Conservation (phyloP, 1,140 invertebrate species). For the Drosophila yakuba region DNA sequence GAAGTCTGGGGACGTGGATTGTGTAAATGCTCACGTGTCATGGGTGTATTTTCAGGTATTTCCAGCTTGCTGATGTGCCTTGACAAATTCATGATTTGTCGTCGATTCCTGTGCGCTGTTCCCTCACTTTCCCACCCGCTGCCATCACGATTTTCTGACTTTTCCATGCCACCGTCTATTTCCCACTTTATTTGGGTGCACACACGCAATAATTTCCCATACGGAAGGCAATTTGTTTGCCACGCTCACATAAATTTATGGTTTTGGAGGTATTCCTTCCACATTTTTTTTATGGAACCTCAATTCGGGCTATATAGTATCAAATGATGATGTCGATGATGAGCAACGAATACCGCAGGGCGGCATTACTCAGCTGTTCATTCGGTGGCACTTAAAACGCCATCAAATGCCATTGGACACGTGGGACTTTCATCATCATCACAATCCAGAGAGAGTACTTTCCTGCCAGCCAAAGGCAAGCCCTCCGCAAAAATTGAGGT, state of each 20-base stretch:
- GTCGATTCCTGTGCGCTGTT: slow-evolving; percentile 54
- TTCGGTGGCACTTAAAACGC: slow-evolving; percentile 70
- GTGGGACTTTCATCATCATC: slow-evolving; percentile 46
- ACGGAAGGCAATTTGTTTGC: slow-evolving; percentile 76
- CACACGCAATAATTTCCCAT: slow-evolving; percentile 71
- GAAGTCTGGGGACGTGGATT: slow-evolving; percentile 5
- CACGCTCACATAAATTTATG: slow-evolving; percentile 75
- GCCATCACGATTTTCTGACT: neutral
- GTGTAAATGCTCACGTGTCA: slow-evolving; percentile 31
- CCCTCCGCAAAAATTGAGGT: slow-evolving; percentile 40
- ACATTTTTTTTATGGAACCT: slow-evolving; percentile 27
- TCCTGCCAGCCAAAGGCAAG: slow-evolving; percentile 6
- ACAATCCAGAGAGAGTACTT: slow-evolving; percentile 19
- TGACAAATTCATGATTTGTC: slow-evolving; percentile 76
- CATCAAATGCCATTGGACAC: slow-evolving; percentile 73
- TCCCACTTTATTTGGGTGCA: slow-evolving; percentile 40
- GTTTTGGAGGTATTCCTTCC: slow-evolving; percentile 32
- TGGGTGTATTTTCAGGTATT: slow-evolving; percentile 30
- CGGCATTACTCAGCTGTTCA: slow-evolving; percentile 59
- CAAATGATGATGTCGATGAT: slow-evolving; percentile 67
- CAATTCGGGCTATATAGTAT: slow-evolving; percentile 34
- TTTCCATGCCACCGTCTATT: slow-evolving; percentile 6
- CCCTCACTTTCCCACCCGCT: neutral
- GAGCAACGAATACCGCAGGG: slow-evolving; percentile 40
- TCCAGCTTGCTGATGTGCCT: slow-evolving; percentile 29